These are phyloP conservation scores for Latheticus oryzae DNA, from an alignment of 2,888 invertebrate genomes.

Conservation along the genomic window DNA sequence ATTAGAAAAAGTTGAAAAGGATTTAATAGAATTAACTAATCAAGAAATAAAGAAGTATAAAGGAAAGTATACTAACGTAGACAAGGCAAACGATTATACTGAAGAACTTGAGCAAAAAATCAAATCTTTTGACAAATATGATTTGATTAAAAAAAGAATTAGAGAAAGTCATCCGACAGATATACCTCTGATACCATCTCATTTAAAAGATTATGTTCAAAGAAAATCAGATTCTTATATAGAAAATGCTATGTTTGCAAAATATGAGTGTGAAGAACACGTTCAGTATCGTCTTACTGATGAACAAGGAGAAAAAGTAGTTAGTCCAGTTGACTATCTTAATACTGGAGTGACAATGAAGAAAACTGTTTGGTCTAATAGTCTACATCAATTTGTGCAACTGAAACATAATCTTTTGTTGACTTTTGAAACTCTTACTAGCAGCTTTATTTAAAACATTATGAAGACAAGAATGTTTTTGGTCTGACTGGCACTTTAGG, in stretches of 20 bases:
- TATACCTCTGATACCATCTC: slow-evolving; percentile 9
- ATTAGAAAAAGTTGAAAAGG: slow-evolving; percentile 17
- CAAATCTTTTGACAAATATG: no score
- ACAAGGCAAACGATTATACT: background rate
- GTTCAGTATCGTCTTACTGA: slow-evolving; percentile 9
- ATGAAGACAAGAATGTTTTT: slow-evolving; percentile 47
- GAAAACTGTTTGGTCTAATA: slow-evolving; percentile 31
- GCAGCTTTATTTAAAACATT: slow-evolving; percentile 62
- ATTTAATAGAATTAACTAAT: slow-evolving; percentile 9
- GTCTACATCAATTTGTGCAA: slow-evolving; percentile 35
- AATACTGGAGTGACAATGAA: slow-evolving; percentile 27
- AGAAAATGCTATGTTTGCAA: slow-evolving; percentile 26
- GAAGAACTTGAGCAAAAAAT: background rate
- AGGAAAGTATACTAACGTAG: background rate
- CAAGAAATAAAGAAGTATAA: slow-evolving; percentile 1
- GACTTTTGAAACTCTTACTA: slow-evolving; percentile 56
- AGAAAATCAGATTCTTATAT: slow-evolving; percentile 19
- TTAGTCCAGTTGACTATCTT: slow-evolving; percentile 20
- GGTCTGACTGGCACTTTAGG: slow-evolving; percentile 64
- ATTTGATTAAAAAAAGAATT: slow-evolving; percentile 7
- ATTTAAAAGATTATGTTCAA: slow-evolving; percentile 20
- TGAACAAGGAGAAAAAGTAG: background rate
- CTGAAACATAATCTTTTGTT: slow-evolving; percentile 47
- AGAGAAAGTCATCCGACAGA: background rate
- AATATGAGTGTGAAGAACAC: slow-evolving; percentile 21